Evolutionary conservation across 2,113 vertebrate genomes (phyloP), one percentile per base, ranked within the genome.

Genomic region (Callopanchax toddi): DNA sequence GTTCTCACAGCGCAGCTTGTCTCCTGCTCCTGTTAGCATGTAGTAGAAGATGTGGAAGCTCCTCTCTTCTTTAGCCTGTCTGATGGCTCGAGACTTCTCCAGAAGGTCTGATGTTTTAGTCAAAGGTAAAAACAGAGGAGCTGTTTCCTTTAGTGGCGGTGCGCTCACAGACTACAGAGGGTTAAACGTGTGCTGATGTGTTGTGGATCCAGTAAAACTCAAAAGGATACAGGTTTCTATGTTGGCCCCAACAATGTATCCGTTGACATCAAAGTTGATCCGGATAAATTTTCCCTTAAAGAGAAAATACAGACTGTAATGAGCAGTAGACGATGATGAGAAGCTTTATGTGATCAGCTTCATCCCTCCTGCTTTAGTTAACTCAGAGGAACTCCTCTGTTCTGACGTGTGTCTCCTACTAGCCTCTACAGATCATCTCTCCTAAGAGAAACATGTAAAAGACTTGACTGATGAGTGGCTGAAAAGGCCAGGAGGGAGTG

Each of bases 191-290:
- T 26, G 26, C 3, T 4, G 26, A 6, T 26, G 3, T 26, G 6
- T 26, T 26, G 12, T 29, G 16, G 8, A 51, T 10, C 3, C 16
- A 8, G n/a, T 23, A 32, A 4, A 10, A 26, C 10, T 43, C 18
- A 62, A 45, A 48, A 95, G 93, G 96, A 98, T 99, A 92, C 96
- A 99, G 57, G 97, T 98, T 88, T 99, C 97, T 0, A 99, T 99
- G 81, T 99, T 99, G 76, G 97, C 97, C 58, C 97, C 97, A 50
- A 98, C 96, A 10, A 99, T 99, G 90, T 98, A 97, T 52, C 97
- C 96, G 0, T 95, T 98, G 74, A 99, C 96, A 51, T 99, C 97
- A 71, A 99, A 99, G 91, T 99, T 99, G 91, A 99, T 99, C 81
- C 97, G 92, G 86, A 99, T 98, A 86, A 99, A 99, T 74, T 99